These are phyloP conservation scores for Bombus superbus DNA, from an alignment of 1,140 invertebrate genomes.

Conservation along the genomic window DNA sequence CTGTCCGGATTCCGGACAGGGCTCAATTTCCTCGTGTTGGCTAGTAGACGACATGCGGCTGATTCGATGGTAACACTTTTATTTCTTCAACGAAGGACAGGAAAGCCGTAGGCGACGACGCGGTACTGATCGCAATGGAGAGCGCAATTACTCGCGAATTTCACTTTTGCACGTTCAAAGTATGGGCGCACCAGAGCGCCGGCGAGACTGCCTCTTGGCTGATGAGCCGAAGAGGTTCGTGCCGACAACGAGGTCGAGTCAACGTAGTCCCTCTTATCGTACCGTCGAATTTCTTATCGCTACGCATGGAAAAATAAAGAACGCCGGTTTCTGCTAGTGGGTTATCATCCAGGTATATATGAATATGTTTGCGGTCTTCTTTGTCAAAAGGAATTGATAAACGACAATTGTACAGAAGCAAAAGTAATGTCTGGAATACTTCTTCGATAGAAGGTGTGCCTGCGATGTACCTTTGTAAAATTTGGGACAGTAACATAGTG, in stretches of 20 bases:
- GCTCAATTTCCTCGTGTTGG: constrained; percentile 39
- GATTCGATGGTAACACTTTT: not conserved
- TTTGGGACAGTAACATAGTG: not conserved
- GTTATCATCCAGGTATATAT: constrained; percentile 54
- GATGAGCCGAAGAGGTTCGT: constrained; percentile 24
- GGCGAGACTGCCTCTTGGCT: constrained; percentile 22
- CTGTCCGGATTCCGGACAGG: constrained; percentile 34
- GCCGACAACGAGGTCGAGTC: constrained; percentile 37
- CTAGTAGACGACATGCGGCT: constrained; percentile 25
- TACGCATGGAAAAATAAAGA: constrained; percentile 14
- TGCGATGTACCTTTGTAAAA: no score
- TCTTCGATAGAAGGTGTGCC: no score
- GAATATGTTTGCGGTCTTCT: constrained; percentile 16
- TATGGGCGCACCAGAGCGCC: not conserved
- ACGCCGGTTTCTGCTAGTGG: constrained; percentile 29
- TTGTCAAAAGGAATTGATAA: constrained; percentile 1
- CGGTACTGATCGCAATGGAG: constrained; percentile 52
- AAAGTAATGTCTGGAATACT: not conserved
- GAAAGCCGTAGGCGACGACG: constrained; percentile 32
- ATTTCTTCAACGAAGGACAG: constrained; percentile 12
- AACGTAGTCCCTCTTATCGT: constrained; percentile 51
- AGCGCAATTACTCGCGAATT: constrained; percentile 58
- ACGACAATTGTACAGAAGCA: not conserved
- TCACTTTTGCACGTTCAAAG: constrained; percentile 65
- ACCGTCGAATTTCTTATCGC: constrained; percentile 60